Evolutionary conservation across 64 coral and sea anemone genomes (phyloP), one percentile per base, ranked within the genome.

Genomic region (Actinia equina): DNA sequence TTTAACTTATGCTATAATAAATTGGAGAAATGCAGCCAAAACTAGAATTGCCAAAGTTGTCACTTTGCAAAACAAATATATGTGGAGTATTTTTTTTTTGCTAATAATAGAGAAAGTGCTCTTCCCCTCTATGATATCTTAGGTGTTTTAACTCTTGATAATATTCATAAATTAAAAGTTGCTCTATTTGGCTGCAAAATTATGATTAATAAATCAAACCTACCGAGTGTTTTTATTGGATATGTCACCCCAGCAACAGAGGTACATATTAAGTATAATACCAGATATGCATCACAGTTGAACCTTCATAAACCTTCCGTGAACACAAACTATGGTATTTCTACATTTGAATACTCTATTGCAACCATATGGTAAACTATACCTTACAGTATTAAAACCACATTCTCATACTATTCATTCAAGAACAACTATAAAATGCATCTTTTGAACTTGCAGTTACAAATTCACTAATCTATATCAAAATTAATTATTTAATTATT

Each of bases 21-120:
- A 43, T 53, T 92, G 76, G 90, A 85, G 85, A 9, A 83, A 69
- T 87, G 62, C 84, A 19, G 86, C 23, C 42, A 78, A 52, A 82
- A 92, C 90, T 79, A 63, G 56, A 59, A 42, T 87, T 37, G 70
- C 79, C 43, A 87, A 25, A 44, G 13, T 87, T 4, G 52, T 44
- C n/a, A 62, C 80, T 85, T 22, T 64, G n/a, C n/a, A n/a, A n/a
- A 61, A 69, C 85, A 92, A 82, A 92, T n/a, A n/a, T n/a, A 92
- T 91, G 62, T n/a, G 62, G 17, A 44, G 43, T 61, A 74, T 89
- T 7, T 83, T 89, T 54, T 84, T 89, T 77, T n/a, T n/a, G 1
- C 61, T 43, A 58, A 64, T 69, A 69, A 23, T 17, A 61, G 13
- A 17, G 59, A 61, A 61, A 14, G 17, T 61, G 59, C 59, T 17